phyloP scores from a whole-genome alignment of 2,797 vertebrate genomes.

The Pempheris klunzingeri region DNA sequence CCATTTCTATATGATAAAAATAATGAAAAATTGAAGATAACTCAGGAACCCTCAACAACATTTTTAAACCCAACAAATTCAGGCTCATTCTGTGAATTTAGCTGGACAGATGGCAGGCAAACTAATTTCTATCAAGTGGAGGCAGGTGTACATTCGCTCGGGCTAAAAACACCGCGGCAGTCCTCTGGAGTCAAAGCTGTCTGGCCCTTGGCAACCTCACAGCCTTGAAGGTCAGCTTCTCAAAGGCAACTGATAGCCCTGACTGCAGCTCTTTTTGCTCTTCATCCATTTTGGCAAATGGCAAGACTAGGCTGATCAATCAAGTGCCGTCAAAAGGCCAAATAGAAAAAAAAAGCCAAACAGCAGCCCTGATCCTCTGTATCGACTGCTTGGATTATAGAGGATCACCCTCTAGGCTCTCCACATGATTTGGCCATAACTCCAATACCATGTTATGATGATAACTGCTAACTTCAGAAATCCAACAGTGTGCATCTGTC shows the following conservation, averaged over 20 bases:
- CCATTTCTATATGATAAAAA: not conserved
- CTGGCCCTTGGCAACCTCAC: conserved; percentile 61
- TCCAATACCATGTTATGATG: conserved; percentile 44
- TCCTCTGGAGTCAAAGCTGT: conserved; percentile 61
- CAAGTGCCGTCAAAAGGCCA: conserved; percentile 79
- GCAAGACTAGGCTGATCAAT: conserved; percentile 80
- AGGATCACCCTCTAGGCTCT: conserved; percentile 49
- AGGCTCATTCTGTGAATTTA: not conserved
- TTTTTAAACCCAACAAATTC: not conserved
- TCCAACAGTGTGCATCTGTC: conserved; percentile 21
- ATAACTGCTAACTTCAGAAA: conserved; percentile 37
- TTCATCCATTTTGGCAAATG: conserved; percentile 81
- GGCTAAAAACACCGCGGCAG: conserved; percentile 46
- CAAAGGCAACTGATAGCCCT: conserved; percentile 75
- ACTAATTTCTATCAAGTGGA: conserved; percentile 36
- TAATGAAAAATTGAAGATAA: conserved; percentile 6
- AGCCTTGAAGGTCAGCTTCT: conserved; percentile 80
- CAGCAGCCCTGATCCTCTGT: conserved; percentile 56
- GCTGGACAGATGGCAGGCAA: conserved; percentile 44
- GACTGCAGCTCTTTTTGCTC: conserved; percentile 76
- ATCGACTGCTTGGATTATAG: conserved; percentile 75
- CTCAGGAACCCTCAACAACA: not conserved
- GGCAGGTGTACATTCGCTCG: conserved; percentile 33
- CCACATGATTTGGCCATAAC: conserved; percentile 68
- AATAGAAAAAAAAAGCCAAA: conserved; percentile 60